Conservation (phyloP, 1,140 invertebrate species). For the Zaprionus vittiger region DNA sequence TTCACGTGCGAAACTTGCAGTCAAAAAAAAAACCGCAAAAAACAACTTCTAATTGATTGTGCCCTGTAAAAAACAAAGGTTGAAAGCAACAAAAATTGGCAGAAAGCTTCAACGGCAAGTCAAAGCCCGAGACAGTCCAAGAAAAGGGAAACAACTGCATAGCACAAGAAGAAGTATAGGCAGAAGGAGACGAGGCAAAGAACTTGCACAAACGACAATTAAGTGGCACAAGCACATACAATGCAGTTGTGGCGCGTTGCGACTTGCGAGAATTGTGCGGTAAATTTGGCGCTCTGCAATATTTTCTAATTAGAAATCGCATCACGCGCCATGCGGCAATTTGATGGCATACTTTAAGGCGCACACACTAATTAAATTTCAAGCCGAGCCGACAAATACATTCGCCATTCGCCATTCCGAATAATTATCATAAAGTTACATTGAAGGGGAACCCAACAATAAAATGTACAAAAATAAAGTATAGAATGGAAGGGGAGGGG, state of each 20-base stretch:
- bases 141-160: slow-evolving; percentile 22
- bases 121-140: slow-evolving; percentile 29
- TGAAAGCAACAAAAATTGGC: slow-evolving; percentile 43
- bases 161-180: neutral
- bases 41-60: slow-evolving; percentile 67
- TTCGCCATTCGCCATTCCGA: slow-evolving; percentile 2
- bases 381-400: slow-evolving; percentile 18
- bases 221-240: slow-evolving; percentile 26
- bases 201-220: slow-evolving; percentile 28
- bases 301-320: slow-evolving; percentile 45
- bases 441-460: neutral
- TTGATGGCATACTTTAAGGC: slow-evolving; percentile 36
- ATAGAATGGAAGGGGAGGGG: neutral
- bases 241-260: slow-evolving; percentile 19
- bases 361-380: slow-evolving; percentile 39
- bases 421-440: slow-evolving; percentile 47
- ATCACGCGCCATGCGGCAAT: slow-evolving; percentile 37
- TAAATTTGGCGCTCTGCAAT: slow-evolving; percentile 20
- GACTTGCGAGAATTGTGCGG: slow-evolving; percentile 21
- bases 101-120: slow-evolving; percentile 48
- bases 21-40: slow-evolving; percentile 10
- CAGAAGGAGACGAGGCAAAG: slow-evolving; percentile 21
- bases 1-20: slow-evolving; percentile 16
- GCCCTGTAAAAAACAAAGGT: slow-evolving; percentile 23
- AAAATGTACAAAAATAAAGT: slow-evolving; percentile 21